These are phyloP conservation scores for Poeciliopsis retropinna DNA, from an alignment of 2,113 vertebrate species.

Conservation along the genomic window DNA sequence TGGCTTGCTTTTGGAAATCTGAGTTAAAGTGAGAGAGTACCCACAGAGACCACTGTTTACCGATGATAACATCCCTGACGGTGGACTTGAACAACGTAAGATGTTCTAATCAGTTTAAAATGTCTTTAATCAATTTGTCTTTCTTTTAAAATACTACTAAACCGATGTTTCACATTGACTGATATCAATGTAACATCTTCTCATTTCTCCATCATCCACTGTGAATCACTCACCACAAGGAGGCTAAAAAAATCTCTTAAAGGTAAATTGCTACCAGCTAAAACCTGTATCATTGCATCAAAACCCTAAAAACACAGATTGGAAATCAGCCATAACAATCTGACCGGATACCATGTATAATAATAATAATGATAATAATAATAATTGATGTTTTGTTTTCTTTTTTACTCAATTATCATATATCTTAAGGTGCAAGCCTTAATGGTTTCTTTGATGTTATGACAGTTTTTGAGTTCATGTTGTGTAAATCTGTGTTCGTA, in stretches of 20 bases:
- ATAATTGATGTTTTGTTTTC: background rate
- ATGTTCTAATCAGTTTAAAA: background rate
- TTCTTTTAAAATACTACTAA: no score
- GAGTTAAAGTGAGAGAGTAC: no score
- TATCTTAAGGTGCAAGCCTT: constrained; percentile 5
- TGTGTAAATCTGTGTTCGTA: constrained; percentile 25
- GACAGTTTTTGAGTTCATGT: constrained; percentile 20
- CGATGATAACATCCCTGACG: background rate
- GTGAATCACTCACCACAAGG: background rate
- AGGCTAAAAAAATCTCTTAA: no score
- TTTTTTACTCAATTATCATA: background rate
- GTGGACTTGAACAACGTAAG: background rate
- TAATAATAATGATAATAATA: background rate
- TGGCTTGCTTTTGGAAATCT: background rate
- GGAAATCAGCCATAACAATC: background rate
- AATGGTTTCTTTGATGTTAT: constrained; percentile 23
- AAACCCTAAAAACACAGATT: background rate
- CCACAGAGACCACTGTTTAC: background rate
- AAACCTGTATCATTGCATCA: background rate
- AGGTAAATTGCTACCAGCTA: background rate
- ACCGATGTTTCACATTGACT: background rate
- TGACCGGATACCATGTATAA: background rate
- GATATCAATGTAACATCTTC: background rate
- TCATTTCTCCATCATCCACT: no score
- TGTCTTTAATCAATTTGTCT: background rate